Evolutionary conservation across 2,113 vertebrate genomes (phyloP).

Genomic region (Mastomys natalensis): DNA sequence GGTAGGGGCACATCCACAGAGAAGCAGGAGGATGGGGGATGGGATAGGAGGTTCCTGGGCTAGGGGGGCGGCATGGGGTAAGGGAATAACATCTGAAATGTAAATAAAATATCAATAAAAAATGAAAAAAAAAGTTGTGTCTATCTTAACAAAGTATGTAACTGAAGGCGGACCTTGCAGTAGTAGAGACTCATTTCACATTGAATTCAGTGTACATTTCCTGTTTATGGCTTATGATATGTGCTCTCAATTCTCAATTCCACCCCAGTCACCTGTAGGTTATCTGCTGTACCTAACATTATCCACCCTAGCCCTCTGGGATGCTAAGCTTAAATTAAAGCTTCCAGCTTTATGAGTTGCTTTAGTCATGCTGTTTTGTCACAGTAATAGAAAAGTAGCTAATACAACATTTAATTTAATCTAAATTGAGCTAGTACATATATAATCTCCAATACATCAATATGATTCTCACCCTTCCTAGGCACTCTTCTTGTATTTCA

Average conservation of each 20-base stretch:
- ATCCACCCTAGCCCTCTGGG: not conserved
- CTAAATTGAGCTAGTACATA: not conserved
- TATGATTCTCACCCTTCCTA: fast-evolving
- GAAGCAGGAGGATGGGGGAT: too few species aligned
- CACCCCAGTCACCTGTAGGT: not conserved
- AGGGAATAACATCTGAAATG: too few species aligned
- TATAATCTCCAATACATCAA: not conserved
- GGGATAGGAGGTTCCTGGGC: too few species aligned
- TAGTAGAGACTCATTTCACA: not conserved
- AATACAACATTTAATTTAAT: not conserved
- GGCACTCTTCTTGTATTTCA: not conserved
- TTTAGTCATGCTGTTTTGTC: not conserved
- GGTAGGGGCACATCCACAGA: too few species aligned
- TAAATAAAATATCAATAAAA: too few species aligned
- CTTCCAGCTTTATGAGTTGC: not conserved
- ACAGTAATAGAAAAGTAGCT: not conserved
- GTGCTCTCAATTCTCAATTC: not conserved
- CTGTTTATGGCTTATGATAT: not conserved
- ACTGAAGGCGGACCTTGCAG: not conserved
- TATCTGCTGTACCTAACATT: not conserved
- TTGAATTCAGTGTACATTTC: not conserved
- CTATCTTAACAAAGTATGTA: not conserved
- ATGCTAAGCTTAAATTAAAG: not conserved
- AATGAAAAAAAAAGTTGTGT: too few species aligned
- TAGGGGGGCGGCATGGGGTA: too few species aligned